Base-by-base conservation (phyloP, 2,888 invertebrate species). In the Miltochrista miniata region DNA sequence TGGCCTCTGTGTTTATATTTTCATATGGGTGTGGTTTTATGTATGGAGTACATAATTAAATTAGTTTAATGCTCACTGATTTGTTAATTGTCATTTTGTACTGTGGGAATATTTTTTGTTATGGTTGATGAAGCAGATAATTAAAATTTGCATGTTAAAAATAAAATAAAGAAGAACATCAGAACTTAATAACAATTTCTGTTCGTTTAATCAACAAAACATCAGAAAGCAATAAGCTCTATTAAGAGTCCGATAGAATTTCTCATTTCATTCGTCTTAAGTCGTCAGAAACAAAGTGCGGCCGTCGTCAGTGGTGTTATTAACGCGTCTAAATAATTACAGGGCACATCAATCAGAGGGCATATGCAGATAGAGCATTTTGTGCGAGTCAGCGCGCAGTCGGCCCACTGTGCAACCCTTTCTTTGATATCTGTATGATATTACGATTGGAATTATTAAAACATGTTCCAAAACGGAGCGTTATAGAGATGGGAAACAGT, bases 281-380 rank as follows among this genome's bases (percentile, higher is more conserved):
- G 86, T 89, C 90, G 85, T 89, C 90, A 87, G 81, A 88, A 89
- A 89, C 89, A 87, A 86, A 91, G 90, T 90, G 89, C 86, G 81
- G 83, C 84, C 83, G 80, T 87, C 85, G 76, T 82, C 87, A 77
- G 84, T 83, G 86, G 88, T 92, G 86, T 92, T 92, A 92, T 92
- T 92, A 92, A 85, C 87, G 87, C 87, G 92, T 92, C 92, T 81
- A 85, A 85, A 90, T 92, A 92, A 92, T 92, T 92, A 92, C 87
- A 91, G 89, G 83, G 87, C 81, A 87, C 92, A 92, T 92, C 92
- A 92, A 91, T 92, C 92, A 92, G 79, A 74, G 73, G 79, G 81
- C 86, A 86, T 83, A 90, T 88, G 90, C 90, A 90, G 90, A 90
- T 90, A 87, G 86, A 85, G 75, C 81, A 81, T 86, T 87, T 89